Evolutionary conservation across 2,797 vertebrate genomes (phyloP).

Genomic region (Chromobotia macracanthus): DNA sequence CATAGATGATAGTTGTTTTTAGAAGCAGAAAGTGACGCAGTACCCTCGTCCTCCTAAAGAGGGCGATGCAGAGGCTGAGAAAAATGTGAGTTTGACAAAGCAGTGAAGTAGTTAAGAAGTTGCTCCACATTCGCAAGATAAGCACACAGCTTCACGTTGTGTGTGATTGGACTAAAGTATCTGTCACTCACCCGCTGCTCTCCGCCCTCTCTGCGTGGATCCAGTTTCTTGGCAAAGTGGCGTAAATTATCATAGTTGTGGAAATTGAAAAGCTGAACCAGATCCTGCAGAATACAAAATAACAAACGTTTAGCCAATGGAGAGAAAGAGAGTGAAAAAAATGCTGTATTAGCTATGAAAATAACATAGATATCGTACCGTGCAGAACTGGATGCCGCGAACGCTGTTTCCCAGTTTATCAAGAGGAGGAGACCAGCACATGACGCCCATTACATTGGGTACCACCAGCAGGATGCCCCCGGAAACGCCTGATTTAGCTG

Average conservation of each 20-base stretch:
- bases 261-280: constrained; percentile 94
- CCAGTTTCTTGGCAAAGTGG: constrained; percentile 97
- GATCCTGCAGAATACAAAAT: constrained; percentile 79
- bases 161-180: neutral
- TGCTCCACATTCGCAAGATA: too few species aligned
- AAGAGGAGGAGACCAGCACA: constrained; percentile 97
- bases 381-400: constrained; percentile 96
- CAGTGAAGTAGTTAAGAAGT: neutral
- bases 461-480: constrained; percentile 96
- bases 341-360: neutral
- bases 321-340: neutral
- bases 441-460: constrained; percentile 98
- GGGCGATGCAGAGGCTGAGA: constrained; percentile 4
- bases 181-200: constrained; percentile 90
- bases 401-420: constrained; percentile 98
- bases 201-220: constrained; percentile 95
- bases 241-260: constrained; percentile 98
- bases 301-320: neutral
- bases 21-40: constrained; percentile 6
- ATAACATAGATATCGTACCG: constrained; percentile 73
- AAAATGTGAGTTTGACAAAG: neutral
- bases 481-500: constrained; percentile 93
- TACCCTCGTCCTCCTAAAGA: neutral
- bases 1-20: neutral
- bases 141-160: too few species aligned